Evolutionary conservation across 2,888 invertebrate species (phyloP), one percentile per base, ranked within the genome.

Genomic region (Eupithecia tripunctaria): DNA sequence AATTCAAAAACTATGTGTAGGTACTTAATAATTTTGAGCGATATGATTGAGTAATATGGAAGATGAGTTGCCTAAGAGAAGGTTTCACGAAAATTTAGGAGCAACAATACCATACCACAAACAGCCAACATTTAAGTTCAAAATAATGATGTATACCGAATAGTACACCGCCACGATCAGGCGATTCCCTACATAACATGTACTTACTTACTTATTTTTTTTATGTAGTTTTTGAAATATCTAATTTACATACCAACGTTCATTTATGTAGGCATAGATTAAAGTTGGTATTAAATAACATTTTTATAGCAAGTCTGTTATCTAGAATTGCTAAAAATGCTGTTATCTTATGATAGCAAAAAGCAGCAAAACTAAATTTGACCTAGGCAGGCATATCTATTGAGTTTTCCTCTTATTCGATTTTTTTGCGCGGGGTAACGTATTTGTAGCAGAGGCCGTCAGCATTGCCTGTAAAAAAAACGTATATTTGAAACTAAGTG

Each of bases 361-460:
- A 68, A 67, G 72, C 72, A 51, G 66, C n/a, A 51, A 51, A 68
- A 70, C 21, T 32, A 18, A 68, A 71, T 60, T 29, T 60, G 21
- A 79, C 75, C 65, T 74, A 77, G 74, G 70, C 71, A 68, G 63
- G 29, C 12, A 63, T 32, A 62, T 71, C 76, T 79, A 94, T 85
- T 93, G 93, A 71, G 94, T 95, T 95, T 96, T 96, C 95, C 97
- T 96, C 95, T 97, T 97, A 88, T 94, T 95, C 77, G 96, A 90
- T 91, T 96, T 96, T 95, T 96, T 96, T 94, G 95, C 95, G 89
- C 97, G 95, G 81, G 97, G 97, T 81, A 97, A 75, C 64, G 75
- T 75, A 75, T 75, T 95, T 81, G 97, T 97, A 86, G 96, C 96
- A 89, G 95, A 96, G 86, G 95, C 96, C 86, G 96, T 92, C 92